Conservation (phyloP, 2,888 invertebrate species). For the Thymelicus sylvestris region DNA sequence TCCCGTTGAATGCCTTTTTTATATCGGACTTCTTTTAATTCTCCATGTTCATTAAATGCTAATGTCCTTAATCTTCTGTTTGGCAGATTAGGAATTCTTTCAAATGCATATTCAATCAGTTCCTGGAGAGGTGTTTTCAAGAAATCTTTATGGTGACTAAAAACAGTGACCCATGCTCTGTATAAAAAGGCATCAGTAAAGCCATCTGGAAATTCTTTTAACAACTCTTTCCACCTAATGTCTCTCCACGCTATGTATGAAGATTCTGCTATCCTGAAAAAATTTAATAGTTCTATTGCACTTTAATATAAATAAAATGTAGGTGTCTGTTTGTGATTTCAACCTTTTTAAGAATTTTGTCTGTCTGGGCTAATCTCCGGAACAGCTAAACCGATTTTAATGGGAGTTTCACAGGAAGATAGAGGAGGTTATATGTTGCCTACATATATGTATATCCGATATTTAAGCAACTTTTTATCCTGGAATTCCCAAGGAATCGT, state of each 20-base stretch:
- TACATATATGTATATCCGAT: too few species aligned
- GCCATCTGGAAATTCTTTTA: slow-evolving; percentile 63
- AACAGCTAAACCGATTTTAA: too few species aligned
- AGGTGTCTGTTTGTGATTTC: too few species aligned
- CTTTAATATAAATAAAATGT: too few species aligned
- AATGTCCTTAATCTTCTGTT: slow-evolving; percentile 62
- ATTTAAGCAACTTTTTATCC: too few species aligned
- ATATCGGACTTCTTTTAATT: slow-evolving; percentile 30
- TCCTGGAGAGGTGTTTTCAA: slow-evolving; percentile 54
- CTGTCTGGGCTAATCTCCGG: too few species aligned
- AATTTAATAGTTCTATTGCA: background rate
- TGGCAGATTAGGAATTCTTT: slow-evolving; percentile 40
- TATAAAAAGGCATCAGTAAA: slow-evolving; percentile 64
- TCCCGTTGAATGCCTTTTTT: slow-evolving; percentile 12
- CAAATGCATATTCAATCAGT: slow-evolving; percentile 53
- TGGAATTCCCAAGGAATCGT: too few species aligned
- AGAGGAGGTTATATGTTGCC: too few species aligned
- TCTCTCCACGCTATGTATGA: slow-evolving; percentile 69
- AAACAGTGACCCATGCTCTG: slow-evolving; percentile 43
- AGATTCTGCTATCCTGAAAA: slow-evolving; percentile 59
- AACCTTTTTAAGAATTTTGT: too few species aligned
- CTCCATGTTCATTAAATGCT: slow-evolving; percentile 53
- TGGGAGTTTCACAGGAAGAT: too few species aligned
- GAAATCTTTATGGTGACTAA: slow-evolving; percentile 48
- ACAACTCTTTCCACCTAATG: slow-evolving; percentile 69